Evolutionary conservation across 2,888 invertebrate species (phyloP), one percentile per base, ranked within the genome.

Genomic region (Meghimatium bilineatum): DNA sequence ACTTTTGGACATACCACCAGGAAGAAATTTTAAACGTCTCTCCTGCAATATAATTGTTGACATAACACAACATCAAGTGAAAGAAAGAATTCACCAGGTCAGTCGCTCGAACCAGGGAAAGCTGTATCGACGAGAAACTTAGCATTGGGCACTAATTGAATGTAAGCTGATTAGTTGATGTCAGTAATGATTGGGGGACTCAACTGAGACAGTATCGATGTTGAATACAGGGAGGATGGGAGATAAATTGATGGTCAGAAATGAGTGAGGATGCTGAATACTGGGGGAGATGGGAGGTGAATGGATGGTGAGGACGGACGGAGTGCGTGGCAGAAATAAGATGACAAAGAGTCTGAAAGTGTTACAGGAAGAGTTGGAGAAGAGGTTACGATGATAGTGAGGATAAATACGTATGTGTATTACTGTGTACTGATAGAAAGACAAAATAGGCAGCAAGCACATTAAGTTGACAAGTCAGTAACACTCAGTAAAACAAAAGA

Each of bases 111-210:
- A 34, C 36, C 69, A 69, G 36, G 36, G 23, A 69, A n/a, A 69
- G 69, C 69, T 36, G 38, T 69, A 69, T 69, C 69, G 69, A 69
- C 69, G 69, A 69, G 36, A 36, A 69, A 69, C 69, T 69, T 69
- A 69, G 38, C 69, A 69, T 23, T 34, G 69, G 69, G 23, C 23
- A 8, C 69, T 69, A 69, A 69, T 69, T 69, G 69, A 69, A 36
- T 29, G 69, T 69, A 69, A 69, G 69, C 69, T 69, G 69, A 69
- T 69, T 69, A 69, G 23, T 20, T 67, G 69, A 20, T 69, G 69
- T 69, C 69, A 69, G 12, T 26, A 69, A 38, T 38, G 69, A 69
- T 69, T 36, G 38, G 69, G 69, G 17, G 69, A 20, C 26, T 5
- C 26, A 10, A 23, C 8, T 36, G 36, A 20, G 69, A 63, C 5